Percentiles rank a stretch among this genome's conserved stretches.
Conservation (phyloP, 2,797 vertebrate species). For the Zalophus californianus region DNA sequence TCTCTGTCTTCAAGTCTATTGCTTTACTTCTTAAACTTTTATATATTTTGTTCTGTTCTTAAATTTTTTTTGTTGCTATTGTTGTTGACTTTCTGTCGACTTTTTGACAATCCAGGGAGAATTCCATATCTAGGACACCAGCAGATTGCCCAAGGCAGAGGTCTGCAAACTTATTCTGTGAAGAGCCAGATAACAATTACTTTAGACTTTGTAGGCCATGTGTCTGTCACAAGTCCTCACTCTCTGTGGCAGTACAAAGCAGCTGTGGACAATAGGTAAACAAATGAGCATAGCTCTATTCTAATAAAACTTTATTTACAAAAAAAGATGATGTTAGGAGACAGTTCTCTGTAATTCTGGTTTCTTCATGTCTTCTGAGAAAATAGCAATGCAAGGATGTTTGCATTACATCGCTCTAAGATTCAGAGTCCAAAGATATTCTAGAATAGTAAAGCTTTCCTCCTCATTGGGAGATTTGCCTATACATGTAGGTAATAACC, state of each 20-base stretch:
- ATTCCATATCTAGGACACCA: not conserved
- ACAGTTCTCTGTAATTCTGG: not conserved
- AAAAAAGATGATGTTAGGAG: not conserved
- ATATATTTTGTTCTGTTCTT: not conserved
- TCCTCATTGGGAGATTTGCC: not conserved
- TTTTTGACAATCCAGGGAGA: not conserved
- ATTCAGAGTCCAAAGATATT: not conserved
- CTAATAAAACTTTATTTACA: not conserved
- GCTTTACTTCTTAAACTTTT: not conserved
- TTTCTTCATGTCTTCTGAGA: not conserved
- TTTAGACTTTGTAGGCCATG: not conserved
- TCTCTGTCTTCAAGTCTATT: not conserved
- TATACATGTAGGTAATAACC: not conserved
- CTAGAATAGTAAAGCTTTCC: not conserved
- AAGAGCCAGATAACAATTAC: not conserved
- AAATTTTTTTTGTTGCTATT: not conserved
- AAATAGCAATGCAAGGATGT: not conserved
- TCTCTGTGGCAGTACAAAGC: not conserved
- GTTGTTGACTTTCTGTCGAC: not conserved
- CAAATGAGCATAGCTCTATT: not conserved
- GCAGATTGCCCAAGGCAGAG: not conserved
- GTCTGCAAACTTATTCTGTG: not conserved
- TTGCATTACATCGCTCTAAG: not conserved
- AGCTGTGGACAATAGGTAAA: not conserved
- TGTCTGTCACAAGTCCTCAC: not conserved